Base-by-base conservation (phyloP, 2,797 vertebrate genomes). In the Myripristis jacobus region DNA sequence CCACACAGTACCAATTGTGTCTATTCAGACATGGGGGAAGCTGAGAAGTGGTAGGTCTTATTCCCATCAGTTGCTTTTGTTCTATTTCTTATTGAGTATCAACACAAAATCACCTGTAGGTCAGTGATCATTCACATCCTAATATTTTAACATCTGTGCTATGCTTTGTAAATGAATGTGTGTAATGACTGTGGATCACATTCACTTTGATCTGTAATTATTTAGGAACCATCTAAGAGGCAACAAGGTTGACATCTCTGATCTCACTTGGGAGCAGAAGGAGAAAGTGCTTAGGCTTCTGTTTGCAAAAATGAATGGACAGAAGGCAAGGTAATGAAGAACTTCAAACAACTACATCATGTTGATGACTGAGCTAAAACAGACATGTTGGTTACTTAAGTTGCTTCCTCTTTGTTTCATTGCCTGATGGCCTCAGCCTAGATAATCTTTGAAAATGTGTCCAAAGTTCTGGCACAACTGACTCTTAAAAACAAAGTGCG, bases 221-320 rank as follows among this genome's bases (percentile, higher is more conserved):
- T 93, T 77, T 70, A 97, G 95, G 95, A 90, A 71, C 61, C 86
- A 91, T 87, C 77, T 83, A 79, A 86, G 91, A n/a, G 88, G 79
- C 70, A 86, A 89, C 80, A 91, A 94, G 70, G 91, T 95, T 50
- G 91, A 92, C 88, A 93, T 98, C 77, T 90, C 93, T 56, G 95
- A 97, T 57, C 88, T 98, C 70, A 97, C 95, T 46, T 97, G 96
- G 96, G 96, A 96, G 79, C 95, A 98, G 88, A 98, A 96, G 86
- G 95, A 98, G 67, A 85, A 83, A 83, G 94, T 98, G 43, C 93
- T 97, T 59, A 70, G 87, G 66, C 88, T 96, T 72, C 92, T 97
- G 61, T 99, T 98, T 92, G 95, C 96, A 68, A 96, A 96, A 93
- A 96, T 96, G 94, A 99, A 97, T 59, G 88, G 92, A 69, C 84